A percentile compares a stretch with the other conserved stretches of the same genome.
Evolutionary conservation across 1,140 invertebrate genomes (phyloP).

Genomic region (Grapholita molesta): DNA sequence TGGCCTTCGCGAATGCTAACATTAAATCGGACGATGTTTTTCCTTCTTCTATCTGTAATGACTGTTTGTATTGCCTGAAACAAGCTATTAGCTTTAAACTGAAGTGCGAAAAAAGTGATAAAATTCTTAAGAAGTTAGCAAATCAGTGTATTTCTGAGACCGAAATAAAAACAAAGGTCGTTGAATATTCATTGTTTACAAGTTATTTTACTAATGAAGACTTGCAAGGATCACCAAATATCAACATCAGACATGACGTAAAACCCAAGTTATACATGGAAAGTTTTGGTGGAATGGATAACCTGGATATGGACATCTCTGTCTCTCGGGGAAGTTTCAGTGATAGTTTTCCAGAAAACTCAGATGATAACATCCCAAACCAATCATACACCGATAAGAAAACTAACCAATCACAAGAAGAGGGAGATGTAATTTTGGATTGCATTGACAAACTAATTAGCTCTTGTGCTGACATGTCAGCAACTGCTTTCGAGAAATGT

Average conservation of each 20-base stretch:
- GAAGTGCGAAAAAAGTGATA: conserved; percentile 51
- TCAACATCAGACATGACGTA: background rate
- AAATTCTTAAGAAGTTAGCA: conserved; percentile 27
- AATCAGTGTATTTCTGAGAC: background rate
- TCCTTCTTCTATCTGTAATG: conserved; percentile 51
- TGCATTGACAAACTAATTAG: background rate
- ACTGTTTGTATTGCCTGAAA: conserved; percentile 52
- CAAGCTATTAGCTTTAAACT: conserved; percentile 58
- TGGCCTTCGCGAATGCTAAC: conserved; percentile 45
- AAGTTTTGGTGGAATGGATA: background rate
- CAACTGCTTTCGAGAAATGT: background rate
- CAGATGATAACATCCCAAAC: background rate
- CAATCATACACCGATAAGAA: background rate
- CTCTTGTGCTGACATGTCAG: background rate
- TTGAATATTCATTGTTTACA: conserved; percentile 42
- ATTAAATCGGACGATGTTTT: conserved; percentile 47
- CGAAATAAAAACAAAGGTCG: conserved; percentile 20
- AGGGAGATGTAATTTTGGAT: background rate
- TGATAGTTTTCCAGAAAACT: background rate
- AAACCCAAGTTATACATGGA: background rate
- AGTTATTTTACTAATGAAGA: conserved; percentile 39
- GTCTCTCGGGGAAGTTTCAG: background rate
- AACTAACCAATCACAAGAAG: background rate
- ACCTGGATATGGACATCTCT: background rate
- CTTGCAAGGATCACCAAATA: background rate